phyloP scores from a whole-genome alignment of 2,797 vertebrate species.

The Thamnophis elegans region DNA sequence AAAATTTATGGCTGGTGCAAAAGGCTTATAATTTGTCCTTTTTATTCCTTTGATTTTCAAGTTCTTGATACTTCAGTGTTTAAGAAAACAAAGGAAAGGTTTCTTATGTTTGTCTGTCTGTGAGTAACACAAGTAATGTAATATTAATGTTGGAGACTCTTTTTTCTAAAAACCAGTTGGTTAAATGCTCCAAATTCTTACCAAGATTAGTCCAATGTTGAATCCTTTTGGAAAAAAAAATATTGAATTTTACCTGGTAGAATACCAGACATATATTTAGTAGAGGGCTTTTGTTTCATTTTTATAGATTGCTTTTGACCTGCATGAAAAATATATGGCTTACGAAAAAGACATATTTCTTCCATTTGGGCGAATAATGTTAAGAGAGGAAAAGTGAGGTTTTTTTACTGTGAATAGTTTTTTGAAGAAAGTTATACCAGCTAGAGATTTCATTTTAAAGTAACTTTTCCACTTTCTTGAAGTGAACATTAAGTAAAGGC shows the following conservation, averaged over 20 bases:
- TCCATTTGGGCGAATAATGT: background rate
- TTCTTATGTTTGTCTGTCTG: background rate
- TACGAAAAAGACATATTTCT: background rate
- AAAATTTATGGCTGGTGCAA: background rate
- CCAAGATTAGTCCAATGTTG: background rate
- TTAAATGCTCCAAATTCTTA: background rate
- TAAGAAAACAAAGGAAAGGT: background rate
- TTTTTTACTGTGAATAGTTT: background rate
- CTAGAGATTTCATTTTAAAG: background rate
- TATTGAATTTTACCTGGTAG: slow-evolving; percentile 3
- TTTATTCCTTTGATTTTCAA: background rate
- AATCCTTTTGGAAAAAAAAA: background rate
- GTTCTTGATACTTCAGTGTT: background rate
- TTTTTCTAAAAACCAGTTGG: background rate
- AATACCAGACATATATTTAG: background rate
- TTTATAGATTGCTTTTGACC: slow-evolving; percentile 2
- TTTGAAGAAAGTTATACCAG: background rate
- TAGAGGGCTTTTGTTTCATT: background rate
- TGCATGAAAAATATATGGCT: background rate
- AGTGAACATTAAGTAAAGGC: background rate
- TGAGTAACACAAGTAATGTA: background rate
- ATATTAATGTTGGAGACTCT: background rate
- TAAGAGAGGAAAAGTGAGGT: background rate
- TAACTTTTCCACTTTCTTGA: background rate
- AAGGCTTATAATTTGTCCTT: background rate